These are phyloP conservation scores for Cephus cinctus DNA, from an alignment of 1,140 invertebrate genomes.

Conservation along the genomic window DNA sequence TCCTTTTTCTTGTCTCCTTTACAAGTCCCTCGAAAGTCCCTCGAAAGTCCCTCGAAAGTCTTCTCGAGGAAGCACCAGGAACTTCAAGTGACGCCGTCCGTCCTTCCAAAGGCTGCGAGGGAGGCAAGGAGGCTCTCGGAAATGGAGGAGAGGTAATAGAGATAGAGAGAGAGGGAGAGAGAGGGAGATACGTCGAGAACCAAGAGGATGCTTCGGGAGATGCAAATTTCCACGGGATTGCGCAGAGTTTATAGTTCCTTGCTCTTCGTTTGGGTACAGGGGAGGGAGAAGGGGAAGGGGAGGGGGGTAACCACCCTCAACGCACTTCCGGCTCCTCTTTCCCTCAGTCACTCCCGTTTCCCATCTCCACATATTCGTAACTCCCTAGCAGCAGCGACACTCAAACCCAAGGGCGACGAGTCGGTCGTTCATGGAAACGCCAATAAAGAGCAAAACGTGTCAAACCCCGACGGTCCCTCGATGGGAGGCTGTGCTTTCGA, in stretches of 20 bases:
- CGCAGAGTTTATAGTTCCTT: conserved; percentile 20
- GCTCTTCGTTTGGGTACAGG: too few species aligned
- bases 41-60: background rate
- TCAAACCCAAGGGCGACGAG: too few species aligned
- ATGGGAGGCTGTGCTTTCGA: too few species aligned
- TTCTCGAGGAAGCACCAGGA: background rate
- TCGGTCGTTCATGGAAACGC: too few species aligned
- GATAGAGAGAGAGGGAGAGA: conserved; percentile 17
- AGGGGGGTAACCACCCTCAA: background rate
- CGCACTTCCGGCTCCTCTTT: conserved; percentile 1
- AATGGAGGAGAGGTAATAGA: too few species aligned
- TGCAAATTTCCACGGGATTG: conserved; percentile 29
- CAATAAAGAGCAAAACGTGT: too few species aligned
- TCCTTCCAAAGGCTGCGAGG: too few species aligned
- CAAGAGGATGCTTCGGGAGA: conserved; percentile 18
- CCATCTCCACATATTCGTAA: background rate
- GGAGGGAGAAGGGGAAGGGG: too few species aligned
- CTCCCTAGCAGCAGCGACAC: background rate
- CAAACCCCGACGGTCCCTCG: too few species aligned
- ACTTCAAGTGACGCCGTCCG: background rate
- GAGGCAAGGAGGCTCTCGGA: too few species aligned
- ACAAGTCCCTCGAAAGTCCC: background rate
- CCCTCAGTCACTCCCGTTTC: background rate
- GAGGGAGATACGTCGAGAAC: too few species aligned
- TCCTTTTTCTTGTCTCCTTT: background rate